phyloP scores from a whole-genome alignment of 2,888 invertebrate species.

The Drosophila subquinaria region DNA sequence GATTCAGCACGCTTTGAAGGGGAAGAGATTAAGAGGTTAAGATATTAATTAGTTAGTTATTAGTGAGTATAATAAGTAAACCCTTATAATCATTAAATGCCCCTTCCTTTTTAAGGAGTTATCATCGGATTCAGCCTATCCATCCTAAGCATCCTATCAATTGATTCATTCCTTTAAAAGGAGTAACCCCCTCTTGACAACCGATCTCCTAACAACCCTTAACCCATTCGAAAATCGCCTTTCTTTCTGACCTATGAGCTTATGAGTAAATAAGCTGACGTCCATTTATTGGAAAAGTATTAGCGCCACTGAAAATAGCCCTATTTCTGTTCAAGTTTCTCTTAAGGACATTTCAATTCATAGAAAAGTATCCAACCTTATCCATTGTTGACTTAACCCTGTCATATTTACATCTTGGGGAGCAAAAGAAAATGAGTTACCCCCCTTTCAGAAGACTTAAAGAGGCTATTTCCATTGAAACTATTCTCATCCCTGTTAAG shows the following conservation, averaged over 20 bases:
- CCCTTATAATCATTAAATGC: too few relatives aligned
- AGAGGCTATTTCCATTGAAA: not conserved
- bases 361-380: not conserved
- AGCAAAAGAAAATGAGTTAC: too few relatives aligned
- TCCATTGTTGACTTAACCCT: not conserved
- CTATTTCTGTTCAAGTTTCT: too few relatives aligned
- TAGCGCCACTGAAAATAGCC: too few relatives aligned
- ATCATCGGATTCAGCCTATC: too few relatives aligned
- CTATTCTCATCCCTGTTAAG: not conserved
- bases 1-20: conserved; percentile 81
- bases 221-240: not conserved
- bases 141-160: too few relatives aligned
- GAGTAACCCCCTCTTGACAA: not conserved
- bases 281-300: too few relatives aligned
- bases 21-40: not conserved
- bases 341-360: too few relatives aligned
- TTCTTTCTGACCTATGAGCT: too few relatives aligned
- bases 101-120: too few relatives aligned
- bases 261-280: too few relatives aligned
- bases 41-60: not conserved
- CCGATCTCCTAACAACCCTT: not conserved
- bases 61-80: not conserved
- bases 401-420: too few relatives aligned
- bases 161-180: not conserved
- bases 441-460: not conserved